Evolutionary conservation across 1,140 invertebrate species (phyloP).

Genomic region (Phortica variegata): DNA sequence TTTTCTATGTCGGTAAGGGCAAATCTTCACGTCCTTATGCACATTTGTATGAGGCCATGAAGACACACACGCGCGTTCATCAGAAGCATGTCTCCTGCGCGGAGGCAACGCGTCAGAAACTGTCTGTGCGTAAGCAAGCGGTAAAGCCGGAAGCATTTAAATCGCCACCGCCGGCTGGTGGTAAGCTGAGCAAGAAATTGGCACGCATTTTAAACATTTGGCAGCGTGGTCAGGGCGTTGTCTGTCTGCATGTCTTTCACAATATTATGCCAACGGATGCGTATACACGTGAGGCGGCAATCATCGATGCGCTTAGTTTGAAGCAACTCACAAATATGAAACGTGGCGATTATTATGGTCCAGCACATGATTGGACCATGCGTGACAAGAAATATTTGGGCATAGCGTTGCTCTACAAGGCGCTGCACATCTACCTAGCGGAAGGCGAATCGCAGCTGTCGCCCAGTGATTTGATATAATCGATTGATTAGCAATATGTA

Average conservation of each 20-base stretch:
- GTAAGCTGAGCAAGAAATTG: slow-evolving; percentile 63
- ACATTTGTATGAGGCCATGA: slow-evolving; percentile 87
- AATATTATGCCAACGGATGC: slow-evolving; percentile 90
- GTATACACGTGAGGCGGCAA: slow-evolving; percentile 88
- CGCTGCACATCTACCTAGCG: slow-evolving; percentile 79
- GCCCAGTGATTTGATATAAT: slow-evolving; percentile 66
- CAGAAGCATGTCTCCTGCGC: slow-evolving; percentile 4
- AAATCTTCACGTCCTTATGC: slow-evolving; percentile 81
- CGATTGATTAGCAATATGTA: slow-evolving; percentile 18
- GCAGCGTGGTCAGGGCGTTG: slow-evolving; percentile 77
- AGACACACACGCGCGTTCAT: slow-evolving; percentile 60
- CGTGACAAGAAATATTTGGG: slow-evolving; percentile 74
- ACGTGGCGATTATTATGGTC: slow-evolving; percentile 81
- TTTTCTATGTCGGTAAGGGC: slow-evolving; percentile 80
- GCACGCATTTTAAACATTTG: slow-evolving; percentile 85
- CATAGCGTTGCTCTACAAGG: slow-evolving; percentile 78
- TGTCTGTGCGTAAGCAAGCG: slow-evolving; percentile 16
- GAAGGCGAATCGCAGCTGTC: slow-evolving; percentile 82
- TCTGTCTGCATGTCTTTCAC: slow-evolving; percentile 89
- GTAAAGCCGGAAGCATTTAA: slow-evolving; percentile 39
- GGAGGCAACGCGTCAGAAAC: background rate
- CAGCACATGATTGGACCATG: slow-evolving; percentile 70
- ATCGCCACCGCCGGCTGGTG: slow-evolving; percentile 21
- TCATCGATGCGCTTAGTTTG: slow-evolving; percentile 85
- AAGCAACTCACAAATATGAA: slow-evolving; percentile 79